Conservation (phyloP, 2,113 vertebrate species). For the Cololabis saira region DNA sequence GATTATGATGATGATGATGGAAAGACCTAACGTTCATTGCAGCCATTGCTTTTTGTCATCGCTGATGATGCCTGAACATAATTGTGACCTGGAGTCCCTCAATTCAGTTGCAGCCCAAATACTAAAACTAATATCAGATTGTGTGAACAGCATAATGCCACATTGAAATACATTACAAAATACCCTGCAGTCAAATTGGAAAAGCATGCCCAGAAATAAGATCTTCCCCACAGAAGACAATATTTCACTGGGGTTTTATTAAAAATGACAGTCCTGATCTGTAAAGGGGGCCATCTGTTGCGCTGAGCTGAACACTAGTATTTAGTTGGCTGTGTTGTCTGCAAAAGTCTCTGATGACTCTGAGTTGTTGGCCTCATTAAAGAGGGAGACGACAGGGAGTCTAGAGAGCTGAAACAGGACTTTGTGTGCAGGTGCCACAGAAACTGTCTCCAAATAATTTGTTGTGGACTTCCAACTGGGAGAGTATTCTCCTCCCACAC, state of each 20-base stretch:
- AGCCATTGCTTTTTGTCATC: conserved; percentile 5
- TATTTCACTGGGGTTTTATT: not conserved
- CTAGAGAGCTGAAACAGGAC: too few relatives aligned
- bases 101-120: conserved; percentile 31
- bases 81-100: conserved; percentile 31
- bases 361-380: too few relatives aligned
- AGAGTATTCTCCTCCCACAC: too few relatives aligned
- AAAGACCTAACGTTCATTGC: not conserved
- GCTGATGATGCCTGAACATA: conserved; percentile 32
- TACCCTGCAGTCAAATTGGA: conserved; percentile 4
- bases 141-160: not conserved
- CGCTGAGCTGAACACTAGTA: too few relatives aligned
- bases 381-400: too few relatives aligned
- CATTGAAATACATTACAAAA: conserved; percentile 2
- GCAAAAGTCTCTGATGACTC: too few relatives aligned
- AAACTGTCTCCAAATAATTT: too few relatives aligned
- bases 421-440: too few relatives aligned
- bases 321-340: too few relatives aligned
- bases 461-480: too few relatives aligned
- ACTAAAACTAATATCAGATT: conserved; percentile 21
- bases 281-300: too few relatives aligned
- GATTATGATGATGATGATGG: conserved; percentile 3
- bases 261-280: conserved; percentile 1
- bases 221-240: not conserved
- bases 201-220: not conserved